Conservation (phyloP, 2,888 invertebrate genomes). For the Drosophila suboccidentalis region DNA sequence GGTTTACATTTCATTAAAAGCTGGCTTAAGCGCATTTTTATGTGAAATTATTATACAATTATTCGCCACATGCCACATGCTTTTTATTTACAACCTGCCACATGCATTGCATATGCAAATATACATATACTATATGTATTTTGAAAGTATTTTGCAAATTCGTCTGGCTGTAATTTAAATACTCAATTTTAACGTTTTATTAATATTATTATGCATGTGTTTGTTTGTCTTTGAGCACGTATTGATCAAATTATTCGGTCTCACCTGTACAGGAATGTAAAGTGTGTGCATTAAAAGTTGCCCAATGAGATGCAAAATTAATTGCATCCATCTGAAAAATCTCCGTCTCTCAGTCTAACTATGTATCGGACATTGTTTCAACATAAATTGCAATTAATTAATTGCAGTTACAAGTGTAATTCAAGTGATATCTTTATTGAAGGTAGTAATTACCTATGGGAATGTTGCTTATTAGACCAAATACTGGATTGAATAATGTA, state of each 20-base stretch:
- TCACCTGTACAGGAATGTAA: slow-evolving; percentile 3
- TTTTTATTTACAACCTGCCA: slow-evolving; percentile 1
- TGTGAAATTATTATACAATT: slow-evolving; percentile 73
- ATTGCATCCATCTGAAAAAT: slow-evolving; percentile 26
- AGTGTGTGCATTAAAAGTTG: slow-evolving; percentile 31
- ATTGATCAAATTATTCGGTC: slow-evolving; percentile 26
- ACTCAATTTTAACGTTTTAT: slow-evolving; percentile 7
- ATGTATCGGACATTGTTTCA: slow-evolving; percentile 9
- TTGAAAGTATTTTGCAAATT: slow-evolving; percentile 64
- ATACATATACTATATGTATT: slow-evolving; percentile 66
- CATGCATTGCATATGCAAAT: slow-evolving; percentile 52
- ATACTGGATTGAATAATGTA: not conserved
- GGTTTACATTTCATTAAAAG: slow-evolving; percentile 75
- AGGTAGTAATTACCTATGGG: slow-evolving; percentile 6
- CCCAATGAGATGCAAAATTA: slow-evolving; percentile 24
- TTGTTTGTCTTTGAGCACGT: slow-evolving; percentile 36
- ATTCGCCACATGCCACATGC: slow-evolving; percentile 20
- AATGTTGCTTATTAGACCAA: not conserved
- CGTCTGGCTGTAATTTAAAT: slow-evolving; percentile 53
- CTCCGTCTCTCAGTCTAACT: slow-evolving; percentile 4
- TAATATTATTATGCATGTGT: not conserved
- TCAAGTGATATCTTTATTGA: slow-evolving; percentile 7
- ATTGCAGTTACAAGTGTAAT: slow-evolving; percentile 1
- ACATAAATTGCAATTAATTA: slow-evolving; percentile 19
- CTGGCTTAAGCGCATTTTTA: slow-evolving; percentile 73